Percentiles rank a stretch among this genome's conserved stretches.
phyloP scores from a whole-genome alignment of 2,797 vertebrate genomes.

The Benthosema pterotum region DNA sequence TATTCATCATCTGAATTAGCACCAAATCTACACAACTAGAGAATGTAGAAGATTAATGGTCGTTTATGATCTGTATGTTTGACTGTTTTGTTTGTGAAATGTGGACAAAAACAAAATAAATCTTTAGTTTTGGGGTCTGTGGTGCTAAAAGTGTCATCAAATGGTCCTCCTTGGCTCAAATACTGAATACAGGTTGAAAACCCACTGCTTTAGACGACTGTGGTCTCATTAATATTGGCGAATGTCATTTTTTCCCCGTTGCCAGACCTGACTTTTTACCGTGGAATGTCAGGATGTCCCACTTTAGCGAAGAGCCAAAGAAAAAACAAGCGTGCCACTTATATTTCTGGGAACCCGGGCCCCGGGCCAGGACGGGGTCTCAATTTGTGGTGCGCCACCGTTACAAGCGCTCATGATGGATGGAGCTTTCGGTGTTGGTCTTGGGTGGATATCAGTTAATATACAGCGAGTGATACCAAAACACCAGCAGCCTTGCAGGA shows the following conservation, averaged over 20 bases:
- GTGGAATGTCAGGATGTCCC: constrained; percentile 54
- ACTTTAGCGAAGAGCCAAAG: constrained; percentile 47
- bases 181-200: too few relatives aligned
- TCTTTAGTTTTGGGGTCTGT: too few relatives aligned
- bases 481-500: constrained; percentile 47
- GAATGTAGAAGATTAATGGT: too few relatives aligned
- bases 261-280: constrained; percentile 49
- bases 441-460: constrained; percentile 79
- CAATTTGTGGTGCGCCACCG: constrained; percentile 73
- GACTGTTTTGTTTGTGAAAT: too few relatives aligned
- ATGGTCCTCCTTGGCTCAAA: too few relatives aligned
- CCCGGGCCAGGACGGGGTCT: constrained; percentile 54
- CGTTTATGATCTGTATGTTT: too few relatives aligned
- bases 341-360: constrained; percentile 70
- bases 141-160: too few relatives aligned
- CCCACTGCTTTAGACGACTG: too few relatives aligned
- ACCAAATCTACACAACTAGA: too few relatives aligned
- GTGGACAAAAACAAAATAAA: too few relatives aligned
- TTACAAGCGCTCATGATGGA: constrained; percentile 69
- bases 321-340: constrained; percentile 69
- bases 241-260: constrained; percentile 51
- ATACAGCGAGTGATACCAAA: constrained; percentile 61
- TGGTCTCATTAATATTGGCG: constrained; percentile 41
- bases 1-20: too few relatives aligned
- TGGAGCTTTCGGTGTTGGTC: constrained; percentile 73